Evolutionary conservation across 1,140 invertebrate species (phyloP), one percentile per base, ranked within the genome.

Genomic region (Anastrepha ludens): DNA sequence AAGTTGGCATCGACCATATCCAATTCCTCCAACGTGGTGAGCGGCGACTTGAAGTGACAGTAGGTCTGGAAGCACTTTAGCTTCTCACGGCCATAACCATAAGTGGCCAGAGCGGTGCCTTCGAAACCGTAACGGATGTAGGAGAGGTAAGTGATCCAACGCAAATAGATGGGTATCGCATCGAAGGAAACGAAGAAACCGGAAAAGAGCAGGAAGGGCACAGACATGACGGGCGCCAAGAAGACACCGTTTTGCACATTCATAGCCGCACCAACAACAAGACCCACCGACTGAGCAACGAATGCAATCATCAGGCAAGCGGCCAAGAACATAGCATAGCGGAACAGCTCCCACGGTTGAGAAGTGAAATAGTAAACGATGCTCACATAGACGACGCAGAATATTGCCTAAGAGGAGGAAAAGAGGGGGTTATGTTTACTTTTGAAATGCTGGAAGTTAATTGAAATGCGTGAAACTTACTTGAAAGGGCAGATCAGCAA

Each of bases 121-220:
- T 99, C 98, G 93, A 99, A 99, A 39, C 98, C 97, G 91, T 99
- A 99, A 92, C 98, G 95, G 87, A 99, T 98, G 93, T 99, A 99
- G 13, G 98, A 98, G 1, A 98, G 94, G 93, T 99, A 99, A 0
- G 98, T 98, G 88, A 99, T 97, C 98, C 98, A 99, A 88, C 98
- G 95, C 67, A 99, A 94, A 92, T 99, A 99, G 4, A 97, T 95
- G 0, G 98, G 98, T 89, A 99, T 99, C 0, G 98, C 98, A 91
- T 98, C 97, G 93, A 99, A 98, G 88, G 98, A 98, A 29, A 99
- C 98, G 94, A 99, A 99, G 95, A 99, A 99, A 13, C 98, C 98
- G 85, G 97, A 97, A 94, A 98, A 99, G 15, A 99, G 94, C 15
- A 99, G 94, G 94, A 99, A 98, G 39, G 98, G 98, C 88, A 98